These are phyloP conservation scores for Blastomussa wellsi DNA, from an alignment of 92 coral and sea anemone genomes.

Conservation along the genomic window DNA sequence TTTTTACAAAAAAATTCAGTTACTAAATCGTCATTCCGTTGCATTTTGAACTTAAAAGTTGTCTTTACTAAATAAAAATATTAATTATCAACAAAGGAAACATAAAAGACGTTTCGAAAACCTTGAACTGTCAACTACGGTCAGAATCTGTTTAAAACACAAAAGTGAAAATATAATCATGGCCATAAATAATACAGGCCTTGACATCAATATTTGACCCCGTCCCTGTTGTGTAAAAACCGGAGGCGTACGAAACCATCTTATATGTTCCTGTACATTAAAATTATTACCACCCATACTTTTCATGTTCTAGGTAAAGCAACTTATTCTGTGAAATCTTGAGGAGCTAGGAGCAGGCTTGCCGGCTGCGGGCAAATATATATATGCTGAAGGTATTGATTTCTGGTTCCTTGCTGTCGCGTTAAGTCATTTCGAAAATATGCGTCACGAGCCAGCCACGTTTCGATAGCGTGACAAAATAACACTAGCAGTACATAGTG, in stretches of 20 bases:
- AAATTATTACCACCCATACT: background rate
- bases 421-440: constrained; percentile 1
- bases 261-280: background rate
- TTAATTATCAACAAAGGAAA: background rate
- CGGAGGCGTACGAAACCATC: background rate
- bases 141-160: background rate
- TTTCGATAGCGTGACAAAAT: background rate
- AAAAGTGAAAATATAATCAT: constrained; percentile 7
- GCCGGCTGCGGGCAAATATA: background rate
- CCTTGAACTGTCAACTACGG: background rate
- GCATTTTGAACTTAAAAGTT: background rate
- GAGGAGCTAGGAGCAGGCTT: background rate
- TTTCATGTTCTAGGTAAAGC: background rate
- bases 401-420: background rate
- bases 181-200: constrained; percentile 4
- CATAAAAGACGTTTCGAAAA: background rate
- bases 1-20: background rate
- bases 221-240: background rate
- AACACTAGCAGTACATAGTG: too few species aligned
- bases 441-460: background rate
- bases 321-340: background rate
- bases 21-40: background rate
- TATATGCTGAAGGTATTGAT: background rate
- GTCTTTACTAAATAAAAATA: too few species aligned
- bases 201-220: background rate